Percentiles rank a stretch among this genome's conserved stretches.
phyloP scores from a whole-genome alignment of 2,113 vertebrate genomes.

The Pterocles burchelli region DNA sequence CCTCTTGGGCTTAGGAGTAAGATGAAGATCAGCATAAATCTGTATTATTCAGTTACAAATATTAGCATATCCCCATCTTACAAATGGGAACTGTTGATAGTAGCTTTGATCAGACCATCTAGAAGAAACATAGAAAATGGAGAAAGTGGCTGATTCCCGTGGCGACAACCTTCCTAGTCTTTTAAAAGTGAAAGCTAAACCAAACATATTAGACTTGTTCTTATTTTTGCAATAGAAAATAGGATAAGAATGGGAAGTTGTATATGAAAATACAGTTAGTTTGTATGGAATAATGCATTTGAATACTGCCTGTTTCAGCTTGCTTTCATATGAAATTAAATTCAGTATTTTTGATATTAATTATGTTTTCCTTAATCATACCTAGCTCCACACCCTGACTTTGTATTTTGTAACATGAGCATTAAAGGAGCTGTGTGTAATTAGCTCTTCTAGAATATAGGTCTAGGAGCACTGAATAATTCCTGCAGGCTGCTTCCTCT shows the following conservation, averaged over 20 bases:
- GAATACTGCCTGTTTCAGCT: not conserved
- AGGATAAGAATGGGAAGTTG: not conserved
- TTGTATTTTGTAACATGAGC: conserved; percentile 6
- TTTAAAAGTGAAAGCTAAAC: not conserved
- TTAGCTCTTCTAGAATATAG: conserved; percentile 19
- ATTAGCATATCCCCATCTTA: not conserved
- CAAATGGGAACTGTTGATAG: not conserved
- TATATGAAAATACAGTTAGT: not conserved
- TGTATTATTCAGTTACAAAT: not conserved
- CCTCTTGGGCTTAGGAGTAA: not conserved
- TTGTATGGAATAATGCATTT: not conserved
- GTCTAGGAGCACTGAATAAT: conserved; percentile 13
- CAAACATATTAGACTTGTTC: not conserved
- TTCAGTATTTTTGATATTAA: not conserved
- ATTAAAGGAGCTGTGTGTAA: conserved; percentile 28
- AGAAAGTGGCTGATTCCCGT: not conserved
- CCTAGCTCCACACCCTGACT: not conserved
- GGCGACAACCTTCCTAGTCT: not conserved
- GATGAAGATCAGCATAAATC: not conserved
- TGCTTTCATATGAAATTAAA: not conserved
- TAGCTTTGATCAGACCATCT: not conserved
- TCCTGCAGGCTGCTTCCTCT: conserved; percentile 55
- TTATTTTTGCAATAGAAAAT: not conserved
- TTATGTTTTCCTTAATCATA: not conserved
- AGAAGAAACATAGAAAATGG: not conserved